phyloP scores from a whole-genome alignment of 2,797 vertebrate genomes.

The Anguilla anguilla region DNA sequence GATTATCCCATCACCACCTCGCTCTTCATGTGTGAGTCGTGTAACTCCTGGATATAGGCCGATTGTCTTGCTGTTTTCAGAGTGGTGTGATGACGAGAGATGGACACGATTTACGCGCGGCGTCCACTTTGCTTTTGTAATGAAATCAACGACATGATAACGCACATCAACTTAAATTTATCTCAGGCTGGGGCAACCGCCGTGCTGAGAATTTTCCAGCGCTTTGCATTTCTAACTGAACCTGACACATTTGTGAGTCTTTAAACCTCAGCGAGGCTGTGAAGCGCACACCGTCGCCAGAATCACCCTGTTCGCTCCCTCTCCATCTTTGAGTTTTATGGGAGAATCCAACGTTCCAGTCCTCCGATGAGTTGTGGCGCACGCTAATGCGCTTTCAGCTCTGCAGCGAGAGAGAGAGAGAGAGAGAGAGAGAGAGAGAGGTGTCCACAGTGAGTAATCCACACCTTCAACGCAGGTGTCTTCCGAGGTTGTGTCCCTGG shows the following conservation, averaged over 20 bases:
- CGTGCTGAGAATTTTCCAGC: conserved; percentile 97
- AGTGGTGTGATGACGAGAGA: conserved; percentile 81
- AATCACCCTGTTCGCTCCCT: conserved; percentile 99
- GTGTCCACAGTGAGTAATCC: no score
- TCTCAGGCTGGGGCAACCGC: conserved; percentile 92
- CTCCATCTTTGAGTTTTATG: conserved; percentile 95
- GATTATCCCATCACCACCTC: conserved; percentile 96
- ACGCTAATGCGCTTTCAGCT: conserved; percentile 93
- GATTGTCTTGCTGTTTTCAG: conserved; percentile 93
- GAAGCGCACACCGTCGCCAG: conserved; percentile 96
- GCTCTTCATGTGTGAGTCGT: conserved; percentile 93
- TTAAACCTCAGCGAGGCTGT: conserved; percentile 92
- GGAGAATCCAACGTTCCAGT: conserved; percentile 80
- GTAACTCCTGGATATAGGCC: conserved; percentile 91
- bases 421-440: no score
- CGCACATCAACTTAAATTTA: conserved; percentile 91
- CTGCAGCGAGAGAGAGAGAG: conserved; percentile 57
- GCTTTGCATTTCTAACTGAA: conserved; percentile 92
- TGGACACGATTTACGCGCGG: conserved; percentile 93
- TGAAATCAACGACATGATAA: conserved; percentile 87
- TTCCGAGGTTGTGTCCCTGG: no score
- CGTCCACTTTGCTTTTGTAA: conserved; percentile 92
- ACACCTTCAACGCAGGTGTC: no score
- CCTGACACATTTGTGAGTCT: conserved; percentile 87
- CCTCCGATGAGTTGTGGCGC: conserved; percentile 86